Evolutionary conservation across 2,797 vertebrate genomes (phyloP).

Genomic region (Sylvia borin): DNA sequence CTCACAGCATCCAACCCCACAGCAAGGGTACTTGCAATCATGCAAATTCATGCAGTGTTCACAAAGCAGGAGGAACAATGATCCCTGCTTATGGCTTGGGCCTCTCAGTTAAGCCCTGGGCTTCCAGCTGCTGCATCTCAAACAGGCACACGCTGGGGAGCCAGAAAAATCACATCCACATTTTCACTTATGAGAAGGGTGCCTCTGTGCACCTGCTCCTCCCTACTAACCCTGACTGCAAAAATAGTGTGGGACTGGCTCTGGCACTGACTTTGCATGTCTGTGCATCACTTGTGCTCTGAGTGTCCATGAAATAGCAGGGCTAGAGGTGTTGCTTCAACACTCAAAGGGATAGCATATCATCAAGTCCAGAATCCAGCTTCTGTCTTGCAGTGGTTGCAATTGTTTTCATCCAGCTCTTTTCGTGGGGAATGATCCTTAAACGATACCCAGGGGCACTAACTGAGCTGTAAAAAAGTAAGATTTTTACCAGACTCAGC

Average conservation of each 20-base stretch:
- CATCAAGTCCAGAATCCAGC: background rate
- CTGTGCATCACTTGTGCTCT: background rate
- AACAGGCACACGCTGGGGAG: background rate
- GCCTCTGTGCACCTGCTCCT: background rate
- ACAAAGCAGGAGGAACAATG: background rate
- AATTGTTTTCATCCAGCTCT: background rate
- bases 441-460: background rate
- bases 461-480: background rate
- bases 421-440: background rate
- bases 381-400: background rate
- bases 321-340: background rate
- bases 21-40: background rate
- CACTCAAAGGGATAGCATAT: background rate
- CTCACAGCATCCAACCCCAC: background rate
- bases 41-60: background rate
- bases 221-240: background rate
- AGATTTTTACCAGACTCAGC: background rate
- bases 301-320: background rate
- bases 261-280: background rate
- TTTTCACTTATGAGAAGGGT: background rate
- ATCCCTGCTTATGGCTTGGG: background rate
- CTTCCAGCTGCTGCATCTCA: conserved; percentile 23
- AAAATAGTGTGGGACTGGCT: background rate
- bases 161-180: background rate
- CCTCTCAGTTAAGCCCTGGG: background rate